Base-by-base conservation (phyloP, 2,888 invertebrate species). In the Monopis laevigella region DNA sequence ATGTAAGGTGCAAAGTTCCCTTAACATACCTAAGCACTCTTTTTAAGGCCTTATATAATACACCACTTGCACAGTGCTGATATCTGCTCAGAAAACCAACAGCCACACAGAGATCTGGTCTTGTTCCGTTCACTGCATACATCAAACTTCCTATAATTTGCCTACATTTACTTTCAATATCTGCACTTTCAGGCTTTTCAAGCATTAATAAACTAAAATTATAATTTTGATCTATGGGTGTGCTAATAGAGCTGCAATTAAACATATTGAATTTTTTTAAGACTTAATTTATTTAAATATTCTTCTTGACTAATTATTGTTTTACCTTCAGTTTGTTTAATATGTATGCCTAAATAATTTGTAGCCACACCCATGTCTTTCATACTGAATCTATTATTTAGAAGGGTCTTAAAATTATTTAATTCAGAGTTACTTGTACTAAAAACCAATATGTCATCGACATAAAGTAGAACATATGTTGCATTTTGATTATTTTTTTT, bases 81-180 rank as follows among this genome's bases (percentile, higher is more conserved):
- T 21, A 42, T 29, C 43, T 39, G 16, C 41, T 46, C 13, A 46
- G 39, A 14, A 43, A 26, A 39, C 39, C 28, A 2, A 46, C 30
- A 13, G 30, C 19, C 27, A 32, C 27, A 42, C 42, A 42, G 6
- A 45, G 27, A 36, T 43, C 45, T 27, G 45, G 43, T 24, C 42
- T 40, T 10, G 38, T 40, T 3, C 43, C 41, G 12, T 34, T 41
- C 34, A 41, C 41, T 24, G 43, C 36, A 42, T 45, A 45, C 39
- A 43, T 41, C n/a, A 45, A 28, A 35, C 39, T 26, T 14, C 39
- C 45, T 12, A 43, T 41, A 6, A 29, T n/a, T n/a, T 6, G 11
- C 29, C 29, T 29, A 29, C 29, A 29, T 5, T n/a, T 29, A 7
- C 7, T 5, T 29, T 29, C 29, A 29, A 29, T 29, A 29, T 29